phyloP scores from a whole-genome alignment of 2,888 invertebrate genomes.

The Tanypteryx hageni region DNA sequence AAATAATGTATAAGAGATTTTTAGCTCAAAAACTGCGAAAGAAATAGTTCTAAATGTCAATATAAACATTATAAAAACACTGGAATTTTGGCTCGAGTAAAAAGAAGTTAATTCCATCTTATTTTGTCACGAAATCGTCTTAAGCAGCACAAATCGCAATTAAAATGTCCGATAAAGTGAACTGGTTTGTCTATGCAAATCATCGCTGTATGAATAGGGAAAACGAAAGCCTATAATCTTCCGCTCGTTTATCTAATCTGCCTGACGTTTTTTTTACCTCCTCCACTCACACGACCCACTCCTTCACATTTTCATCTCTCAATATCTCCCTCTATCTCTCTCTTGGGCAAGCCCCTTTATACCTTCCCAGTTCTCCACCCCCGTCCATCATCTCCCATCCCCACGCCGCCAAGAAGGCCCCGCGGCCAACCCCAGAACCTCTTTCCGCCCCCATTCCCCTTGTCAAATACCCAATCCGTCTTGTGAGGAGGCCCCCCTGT shows the following conservation, averaged over 20 bases:
- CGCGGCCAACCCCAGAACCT: conserved; percentile 29
- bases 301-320: conserved; percentile 30
- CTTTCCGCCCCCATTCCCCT: conserved; percentile 22
- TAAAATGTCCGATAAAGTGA: no score
- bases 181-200: not conserved
- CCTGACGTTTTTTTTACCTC: not conserved
- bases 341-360: not conserved
- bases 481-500: conserved; percentile 44
- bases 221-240: conserved; percentile 11
- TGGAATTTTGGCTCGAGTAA: no score
- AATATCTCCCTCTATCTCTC: conserved; percentile 26
- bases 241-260: not conserved
- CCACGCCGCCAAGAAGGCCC: not conserved
- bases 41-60: no score
- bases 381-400: not conserved
- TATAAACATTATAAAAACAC: no score
- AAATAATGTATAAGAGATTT: no score
- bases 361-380: conserved; percentile 1
- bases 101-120: no score
- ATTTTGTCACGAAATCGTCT: no score
- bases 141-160: no score
- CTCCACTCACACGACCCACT: not conserved
- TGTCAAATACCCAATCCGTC: conserved; percentile 59
- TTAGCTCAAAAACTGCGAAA: no score
- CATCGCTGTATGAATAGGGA: not conserved